A percentile compares a stretch with the other conserved stretches of the same genome.
phyloP scores from a whole-genome alignment of 1,140 invertebrate species.

The Diabrotica virgifera region DNA sequence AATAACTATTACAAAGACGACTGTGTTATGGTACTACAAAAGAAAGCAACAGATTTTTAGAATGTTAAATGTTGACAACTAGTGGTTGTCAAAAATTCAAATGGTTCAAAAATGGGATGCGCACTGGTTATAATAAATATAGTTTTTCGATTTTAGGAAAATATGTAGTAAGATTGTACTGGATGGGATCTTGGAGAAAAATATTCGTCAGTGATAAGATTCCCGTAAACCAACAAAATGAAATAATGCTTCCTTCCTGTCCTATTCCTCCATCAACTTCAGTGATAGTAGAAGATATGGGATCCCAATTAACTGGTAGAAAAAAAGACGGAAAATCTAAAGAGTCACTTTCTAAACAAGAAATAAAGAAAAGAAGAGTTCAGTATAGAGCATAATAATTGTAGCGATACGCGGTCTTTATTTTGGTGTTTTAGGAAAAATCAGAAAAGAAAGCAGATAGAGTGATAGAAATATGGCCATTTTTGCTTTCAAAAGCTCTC shows the following conservation, averaged over 20 bases:
- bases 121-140: no score
- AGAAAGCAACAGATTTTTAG: no score
- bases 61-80: no score
- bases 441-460: background rate
- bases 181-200: constrained; percentile 43
- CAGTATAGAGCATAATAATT: background rate
- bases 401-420: background rate
- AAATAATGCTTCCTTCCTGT: constrained; percentile 34
- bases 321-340: constrained; percentile 8
- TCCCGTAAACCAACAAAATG: constrained; percentile 33
- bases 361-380: background rate
- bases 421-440: background rate
- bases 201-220: constrained; percentile 40
- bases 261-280: background rate
- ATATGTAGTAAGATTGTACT: constrained; percentile 41
- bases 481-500: constrained; percentile 41
- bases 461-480: constrained; percentile 37
- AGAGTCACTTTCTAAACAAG: background rate
- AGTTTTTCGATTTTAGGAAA: constrained; percentile 34
- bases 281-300: background rate
- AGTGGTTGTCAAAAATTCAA: no score
- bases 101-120: no score
- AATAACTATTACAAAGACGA: no score
- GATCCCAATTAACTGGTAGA: constrained; percentile 8
- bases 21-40: no score